These are phyloP conservation scores for Mesochorus sp. DNA, from an alignment of 2,888 invertebrate species.

Conservation along the genomic window DNA sequence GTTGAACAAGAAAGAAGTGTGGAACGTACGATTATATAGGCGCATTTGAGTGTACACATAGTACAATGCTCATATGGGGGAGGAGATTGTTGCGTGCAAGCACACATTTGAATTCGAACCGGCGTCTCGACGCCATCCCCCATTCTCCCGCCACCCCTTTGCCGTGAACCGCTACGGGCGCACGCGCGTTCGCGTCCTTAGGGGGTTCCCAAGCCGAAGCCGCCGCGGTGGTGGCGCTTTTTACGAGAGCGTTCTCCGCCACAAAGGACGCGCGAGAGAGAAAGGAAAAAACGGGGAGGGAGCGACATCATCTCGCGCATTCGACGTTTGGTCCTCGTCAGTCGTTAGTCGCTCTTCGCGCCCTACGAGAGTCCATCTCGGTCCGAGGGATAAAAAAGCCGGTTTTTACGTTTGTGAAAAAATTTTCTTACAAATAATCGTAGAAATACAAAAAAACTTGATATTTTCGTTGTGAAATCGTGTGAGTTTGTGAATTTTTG, in stretches of 20 bases:
- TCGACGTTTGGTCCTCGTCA: conserved; percentile 12
- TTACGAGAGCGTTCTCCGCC: not conserved
- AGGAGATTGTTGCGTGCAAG: conserved; percentile 37
- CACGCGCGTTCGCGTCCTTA: conserved; percentile 2
- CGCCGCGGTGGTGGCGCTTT: conserved; percentile 19
- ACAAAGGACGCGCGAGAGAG: not conserved
- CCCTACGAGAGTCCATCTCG: not conserved
- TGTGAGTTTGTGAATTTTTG: too few species aligned
- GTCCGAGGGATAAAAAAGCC: conserved; percentile 9
- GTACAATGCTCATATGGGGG: not conserved
- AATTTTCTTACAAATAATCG: not conserved
- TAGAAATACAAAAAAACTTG: too few species aligned
- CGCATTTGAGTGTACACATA: not conserved
- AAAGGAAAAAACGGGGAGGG: not conserved
- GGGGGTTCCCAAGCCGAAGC: not conserved
- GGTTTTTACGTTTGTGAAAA: not conserved
- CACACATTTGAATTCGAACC: conserved; percentile 32
- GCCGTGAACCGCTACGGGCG: not conserved
- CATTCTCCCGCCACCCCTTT: not conserved
- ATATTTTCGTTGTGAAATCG: too few species aligned
- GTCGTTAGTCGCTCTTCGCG: conserved; percentile 11
- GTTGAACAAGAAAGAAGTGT: conserved; percentile 22
- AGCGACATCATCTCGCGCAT: conserved; percentile 6
- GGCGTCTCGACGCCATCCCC: conserved; percentile 44
- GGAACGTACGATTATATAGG: not conserved